Evolutionary conservation across 2,113 vertebrate species (phyloP).

Genomic region (Scytalopus superciliaris): DNA sequence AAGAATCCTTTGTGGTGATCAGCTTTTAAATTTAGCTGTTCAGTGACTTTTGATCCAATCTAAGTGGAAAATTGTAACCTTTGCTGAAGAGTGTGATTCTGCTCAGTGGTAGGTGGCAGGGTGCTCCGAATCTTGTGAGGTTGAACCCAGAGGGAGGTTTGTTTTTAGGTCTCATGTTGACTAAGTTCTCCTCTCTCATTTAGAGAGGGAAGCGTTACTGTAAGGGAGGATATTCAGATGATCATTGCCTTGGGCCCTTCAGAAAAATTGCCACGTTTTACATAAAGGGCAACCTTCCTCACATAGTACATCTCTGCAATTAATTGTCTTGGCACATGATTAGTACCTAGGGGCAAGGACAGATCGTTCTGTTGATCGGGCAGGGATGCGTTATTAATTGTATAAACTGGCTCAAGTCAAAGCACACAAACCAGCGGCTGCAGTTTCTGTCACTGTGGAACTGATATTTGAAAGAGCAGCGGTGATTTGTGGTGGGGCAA

Average conservation of each 20-base stretch:
- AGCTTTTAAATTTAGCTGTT: neutral
- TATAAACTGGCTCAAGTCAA: slow-evolving; percentile 28
- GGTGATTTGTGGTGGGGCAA: neutral
- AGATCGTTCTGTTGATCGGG: slow-evolving; percentile 18
- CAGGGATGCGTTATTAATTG: slow-evolving; percentile 47
- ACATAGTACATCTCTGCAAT: neutral
- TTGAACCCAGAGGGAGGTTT: neutral
- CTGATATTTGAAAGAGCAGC: neutral
- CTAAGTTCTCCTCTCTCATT: slow-evolving; percentile 2
- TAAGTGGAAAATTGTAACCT: slow-evolving; percentile 23
- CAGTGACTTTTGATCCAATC: neutral
- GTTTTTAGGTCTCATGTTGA: neutral
- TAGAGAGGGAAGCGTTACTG: neutral
- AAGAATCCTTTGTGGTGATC: neutral
- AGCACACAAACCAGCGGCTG: slow-evolving; percentile 20
- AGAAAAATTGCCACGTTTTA: slow-evolving; percentile 11
- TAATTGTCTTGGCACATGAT: slow-evolving; percentile 59
- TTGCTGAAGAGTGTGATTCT: neutral
- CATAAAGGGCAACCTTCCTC: slow-evolving; percentile 7
- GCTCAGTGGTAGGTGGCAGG: neutral
- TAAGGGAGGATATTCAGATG: neutral
- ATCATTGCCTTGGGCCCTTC: neutral
- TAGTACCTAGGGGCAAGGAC: slow-evolving; percentile 56
- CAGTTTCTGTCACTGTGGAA: neutral
- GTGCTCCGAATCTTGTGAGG: neutral